Base-by-base conservation (phyloP, 2,888 invertebrate species). In the Cantharis rustica region DNA sequence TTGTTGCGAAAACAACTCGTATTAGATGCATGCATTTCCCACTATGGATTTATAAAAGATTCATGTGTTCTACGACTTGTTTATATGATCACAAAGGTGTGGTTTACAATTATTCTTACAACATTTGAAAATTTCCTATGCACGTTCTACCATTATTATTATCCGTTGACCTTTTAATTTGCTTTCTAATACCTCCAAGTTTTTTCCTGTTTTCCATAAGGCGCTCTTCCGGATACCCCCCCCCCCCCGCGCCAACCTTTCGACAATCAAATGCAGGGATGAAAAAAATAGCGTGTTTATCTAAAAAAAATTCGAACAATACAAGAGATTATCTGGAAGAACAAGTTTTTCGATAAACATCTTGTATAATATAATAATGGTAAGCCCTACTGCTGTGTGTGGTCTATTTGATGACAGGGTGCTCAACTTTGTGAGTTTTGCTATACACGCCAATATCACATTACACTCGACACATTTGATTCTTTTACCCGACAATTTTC, bases 1-100 rank as follows among this genome's bases (percentile, higher is more conserved):
- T 78, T 71, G 74, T 79, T 79, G 73, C 74, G 75, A 73, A 79
- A 79, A 74, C 72, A 61, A 73, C 62, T 68, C 5, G 16, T 76
- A 62, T 73, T 27, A n/a, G 61, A 61, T 61, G 16, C 47, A 62
- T 66, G 69, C 63, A 75, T 74, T 75, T 72, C 71, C 72, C 72
- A 71, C 47, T 64, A 64, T 64, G 17, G 13, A 20, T 64, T 17
- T 64, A 64, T 64, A 16, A 17, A 64, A 64, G 64, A 64, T 64
- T 64, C 64, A 64, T 23, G 20, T 64, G 64, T 69, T 31, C 16
- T 69, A 10, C 69, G 23, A 69, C 31, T 69, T 31, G n/a, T n/a
- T 16, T 69, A 13, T 13, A 69, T 31, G 64, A 64, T 64, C 20
- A 20, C 17, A 64, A 23, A 64, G 64, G 64, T 64, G 64, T 64